These are phyloP conservation scores for Lophotis ruficrista DNA, from an alignment of 2,113 vertebrate genomes.

Conservation along the genomic window DNA sequence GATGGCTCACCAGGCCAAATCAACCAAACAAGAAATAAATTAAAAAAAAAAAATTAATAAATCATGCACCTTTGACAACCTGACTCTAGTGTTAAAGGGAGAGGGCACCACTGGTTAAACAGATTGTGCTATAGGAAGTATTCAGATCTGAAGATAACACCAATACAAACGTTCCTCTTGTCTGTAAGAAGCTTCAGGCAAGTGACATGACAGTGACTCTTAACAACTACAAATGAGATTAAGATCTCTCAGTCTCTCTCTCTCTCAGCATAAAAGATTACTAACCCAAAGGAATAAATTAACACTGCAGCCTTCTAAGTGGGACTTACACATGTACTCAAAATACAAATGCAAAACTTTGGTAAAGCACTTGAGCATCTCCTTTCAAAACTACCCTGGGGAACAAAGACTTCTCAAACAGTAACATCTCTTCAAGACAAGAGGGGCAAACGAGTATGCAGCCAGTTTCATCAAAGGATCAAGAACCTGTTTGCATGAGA, in stretches of 20 bases:
- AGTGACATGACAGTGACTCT: neutral
- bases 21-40: neutral
- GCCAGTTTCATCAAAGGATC: neutral
- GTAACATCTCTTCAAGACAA: neutral
- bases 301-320: neutral
- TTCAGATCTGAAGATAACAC: neutral
- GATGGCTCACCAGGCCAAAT: neutral
- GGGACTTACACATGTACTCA: neutral
- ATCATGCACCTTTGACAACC: neutral
- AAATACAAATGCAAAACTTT: neutral
- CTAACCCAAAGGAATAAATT: neutral
- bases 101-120: neutral
- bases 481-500: neutral
- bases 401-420: neutral
- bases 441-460: neutral
- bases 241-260: neutral
- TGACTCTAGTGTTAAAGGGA: neutral
- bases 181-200: neutral
- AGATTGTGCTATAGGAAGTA: neutral
- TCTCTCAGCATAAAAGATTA: neutral
- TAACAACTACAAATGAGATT: neutral
- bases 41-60: neutral
- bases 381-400: neutral
- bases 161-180: neutral
- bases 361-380: neutral